Conservation (phyloP, 2,113 vertebrate species). For the Hemibagrus wyckioides region DNA sequence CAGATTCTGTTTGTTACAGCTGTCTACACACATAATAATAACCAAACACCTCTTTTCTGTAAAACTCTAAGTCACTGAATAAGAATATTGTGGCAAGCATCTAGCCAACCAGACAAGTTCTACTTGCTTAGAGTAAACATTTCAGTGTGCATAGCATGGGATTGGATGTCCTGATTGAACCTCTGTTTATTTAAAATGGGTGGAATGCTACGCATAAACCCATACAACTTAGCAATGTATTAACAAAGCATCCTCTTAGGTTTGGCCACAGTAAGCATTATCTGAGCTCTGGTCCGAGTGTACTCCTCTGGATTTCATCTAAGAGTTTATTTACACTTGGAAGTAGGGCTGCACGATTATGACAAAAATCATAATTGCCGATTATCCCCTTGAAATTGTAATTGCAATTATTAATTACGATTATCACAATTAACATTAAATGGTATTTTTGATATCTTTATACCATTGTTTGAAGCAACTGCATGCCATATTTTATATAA, state of each 20-base stretch:
- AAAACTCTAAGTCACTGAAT: background rate
- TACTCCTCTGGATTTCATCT: background rate
- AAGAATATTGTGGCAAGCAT: background rate
- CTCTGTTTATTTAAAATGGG: background rate
- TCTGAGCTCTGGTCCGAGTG: background rate
- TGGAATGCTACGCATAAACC: background rate
- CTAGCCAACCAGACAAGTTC: background rate
- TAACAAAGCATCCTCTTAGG: background rate
- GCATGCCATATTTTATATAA: too few relatives aligned
- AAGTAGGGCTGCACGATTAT: background rate
- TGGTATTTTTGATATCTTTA: too few relatives aligned
- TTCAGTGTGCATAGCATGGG: background rate
- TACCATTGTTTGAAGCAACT: too few relatives aligned
- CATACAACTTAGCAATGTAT: background rate
- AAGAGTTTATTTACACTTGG: conserved; percentile 31
- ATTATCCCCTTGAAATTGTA: too few relatives aligned
- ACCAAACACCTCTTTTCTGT: background rate
- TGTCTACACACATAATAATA: background rate
- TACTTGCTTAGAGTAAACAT: background rate
- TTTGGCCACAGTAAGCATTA: conserved; percentile 10
- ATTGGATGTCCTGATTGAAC: background rate
- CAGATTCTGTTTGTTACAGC: conserved; percentile 8
- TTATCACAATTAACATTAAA: too few relatives aligned
- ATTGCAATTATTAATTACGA: too few relatives aligned
- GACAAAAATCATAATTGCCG: too few relatives aligned